Evolutionary conservation across 2,113 vertebrate genomes (phyloP), one percentile per base, ranked within the genome.

Genomic region (Phoxinus phoxinus): DNA sequence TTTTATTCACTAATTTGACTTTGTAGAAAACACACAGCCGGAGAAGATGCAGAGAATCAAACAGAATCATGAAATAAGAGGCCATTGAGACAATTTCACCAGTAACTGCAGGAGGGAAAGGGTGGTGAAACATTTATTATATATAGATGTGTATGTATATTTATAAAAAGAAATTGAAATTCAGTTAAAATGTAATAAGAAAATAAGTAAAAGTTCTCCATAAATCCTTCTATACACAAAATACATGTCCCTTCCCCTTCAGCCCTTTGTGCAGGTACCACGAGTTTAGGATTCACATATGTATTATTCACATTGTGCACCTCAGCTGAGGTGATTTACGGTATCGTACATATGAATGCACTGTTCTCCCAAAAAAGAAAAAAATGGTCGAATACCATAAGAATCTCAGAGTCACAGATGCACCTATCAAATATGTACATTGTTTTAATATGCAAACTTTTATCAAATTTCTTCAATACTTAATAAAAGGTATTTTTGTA

Each of bases 161-260:
- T 37, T 59, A 65, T 48, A 32, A 94, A 92, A 85, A 10, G 94
- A 94, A 96, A 96, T 96, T 94, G 94, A 95, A 96, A 96, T 96
- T 97, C 96, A 96, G 93, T 97, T 97, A 97, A 98, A 97, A 98
- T 97, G 97, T 96, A 95, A 97, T 98, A 99, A 94, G 97, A 98
- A 98, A 98, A 99, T 98, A 99, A 97, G 96, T 97, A 96, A 97
- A 98, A 96, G 96, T 96, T 98, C 96, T 97, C 96, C 96, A 96
- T 97, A 97, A 97, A 97, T 97, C 97, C 96, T 96, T 98, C 97
- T 97, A 96, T 98, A 97, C 97, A 98, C 96, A 97, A 97, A 97
- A 96, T 97, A 97, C 96, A 97, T 93, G 94, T 96, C 95, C 95
- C 86, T 94, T 92, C 94, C 94, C 86, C 83, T 74, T 84, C 96